Evolutionary conservation across 2,888 invertebrate species (phyloP).

Genomic region (Xylota sylvarum): DNA sequence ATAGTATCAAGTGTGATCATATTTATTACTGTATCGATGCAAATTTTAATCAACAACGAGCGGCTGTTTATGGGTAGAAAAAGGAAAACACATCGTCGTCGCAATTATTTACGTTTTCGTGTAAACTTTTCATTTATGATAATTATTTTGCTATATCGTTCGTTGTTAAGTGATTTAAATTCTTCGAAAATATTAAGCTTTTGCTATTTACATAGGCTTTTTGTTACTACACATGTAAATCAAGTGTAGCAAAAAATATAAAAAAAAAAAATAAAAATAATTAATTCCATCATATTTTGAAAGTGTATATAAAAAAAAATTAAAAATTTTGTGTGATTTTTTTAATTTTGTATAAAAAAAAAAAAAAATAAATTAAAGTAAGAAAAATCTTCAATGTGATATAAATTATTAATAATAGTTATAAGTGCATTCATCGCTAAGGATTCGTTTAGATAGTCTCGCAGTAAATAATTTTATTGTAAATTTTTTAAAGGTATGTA

Average conservation of each 20-base stretch:
- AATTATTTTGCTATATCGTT: constrained; percentile 75
- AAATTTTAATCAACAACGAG: constrained; percentile 76
- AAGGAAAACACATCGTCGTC: constrained; percentile 84
- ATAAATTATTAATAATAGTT: constrained; percentile 57
- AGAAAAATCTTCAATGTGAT: constrained; percentile 62
- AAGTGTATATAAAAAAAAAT: constrained; percentile 41
- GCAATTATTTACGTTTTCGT: constrained; percentile 85
- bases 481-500: constrained; percentile 60
- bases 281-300: constrained; percentile 33
- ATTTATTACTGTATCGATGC: constrained; percentile 68
- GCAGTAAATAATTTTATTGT: constrained; percentile 46
- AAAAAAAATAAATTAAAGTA: constrained; percentile 23
- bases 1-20: constrained; percentile 41
- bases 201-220: constrained; percentile 15
- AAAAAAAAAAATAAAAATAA: constrained; percentile 1
- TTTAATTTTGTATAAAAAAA: constrained; percentile 37
- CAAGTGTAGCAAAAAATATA: constrained; percentile 50
- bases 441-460: constrained; percentile 65
- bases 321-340: constrained; percentile 31
- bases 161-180: constrained; percentile 65
- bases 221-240: constrained; percentile 8
- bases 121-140: constrained; percentile 78
- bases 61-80: constrained; percentile 85
- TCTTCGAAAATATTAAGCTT: constrained; percentile 59
- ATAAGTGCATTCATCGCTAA: constrained; percentile 52